A percentile compares a stretch with the other conserved stretches of the same genome.
Conservation (phyloP, 2,888 invertebrate species). For the Epistrophella euchroma region DNA sequence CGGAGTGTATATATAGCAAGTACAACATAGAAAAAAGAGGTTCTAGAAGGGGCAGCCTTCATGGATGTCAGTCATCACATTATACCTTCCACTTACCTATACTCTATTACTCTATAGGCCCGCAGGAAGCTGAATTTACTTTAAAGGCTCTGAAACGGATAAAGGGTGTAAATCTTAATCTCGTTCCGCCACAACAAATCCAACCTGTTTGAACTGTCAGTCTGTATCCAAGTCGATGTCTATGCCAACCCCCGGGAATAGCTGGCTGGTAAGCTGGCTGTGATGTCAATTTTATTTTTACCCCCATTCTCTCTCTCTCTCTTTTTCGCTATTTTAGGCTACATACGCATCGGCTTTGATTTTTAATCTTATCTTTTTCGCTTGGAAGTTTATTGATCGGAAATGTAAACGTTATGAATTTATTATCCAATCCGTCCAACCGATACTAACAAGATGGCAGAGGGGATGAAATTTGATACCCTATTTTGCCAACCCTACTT, state of each 20-base stretch:
- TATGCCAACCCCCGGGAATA: constrained; percentile 24
- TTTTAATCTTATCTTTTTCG: constrained; percentile 63
- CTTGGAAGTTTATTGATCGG: constrained; percentile 57
- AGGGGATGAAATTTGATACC: constrained; percentile 34
- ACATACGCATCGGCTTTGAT: constrained; percentile 56
- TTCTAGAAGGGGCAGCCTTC: constrained; percentile 34
- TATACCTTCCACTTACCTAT: constrained; percentile 27
- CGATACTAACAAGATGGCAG: background rate
- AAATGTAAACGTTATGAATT: constrained; percentile 64
- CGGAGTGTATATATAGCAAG: constrained; percentile 52
- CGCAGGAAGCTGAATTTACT: background rate
- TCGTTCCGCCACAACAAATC: constrained; percentile 46
- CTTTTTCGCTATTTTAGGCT: constrained; percentile 23
- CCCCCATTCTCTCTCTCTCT: background rate
- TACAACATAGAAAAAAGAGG: constrained; percentile 25
- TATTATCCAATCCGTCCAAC: constrained; percentile 46
- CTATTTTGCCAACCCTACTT: background rate
- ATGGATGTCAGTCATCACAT: constrained; percentile 71
- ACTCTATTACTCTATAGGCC: too few relatives aligned
- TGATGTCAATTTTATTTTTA: background rate
- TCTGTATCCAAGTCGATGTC: constrained; percentile 36
- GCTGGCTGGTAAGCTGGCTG: background rate
- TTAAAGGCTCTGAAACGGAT: constrained; percentile 28
- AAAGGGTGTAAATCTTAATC: constrained; percentile 61
- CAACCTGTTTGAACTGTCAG: constrained; percentile 56